A percentile compares a stretch with the other conserved stretches of the same genome.
Conservation (phyloP, 1,140 invertebrate genomes). For the Cyclargus thomasi region DNA sequence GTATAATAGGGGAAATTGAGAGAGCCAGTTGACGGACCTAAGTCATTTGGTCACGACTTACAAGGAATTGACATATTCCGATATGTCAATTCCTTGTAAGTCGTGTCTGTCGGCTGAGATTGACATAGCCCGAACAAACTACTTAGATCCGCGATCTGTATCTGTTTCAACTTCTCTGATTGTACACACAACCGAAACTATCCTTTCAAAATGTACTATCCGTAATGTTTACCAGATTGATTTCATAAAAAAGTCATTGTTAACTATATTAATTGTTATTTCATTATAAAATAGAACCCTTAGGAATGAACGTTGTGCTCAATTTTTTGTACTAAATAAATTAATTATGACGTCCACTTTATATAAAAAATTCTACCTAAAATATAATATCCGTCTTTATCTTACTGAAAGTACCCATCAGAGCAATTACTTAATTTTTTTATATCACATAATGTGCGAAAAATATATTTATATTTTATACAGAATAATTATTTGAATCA, state of each 20-base stretch:
- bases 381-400: constrained; percentile 27
- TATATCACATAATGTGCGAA: too few species aligned
- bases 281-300: constrained; percentile 13
- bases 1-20: too few species aligned
- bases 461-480: too few species aligned
- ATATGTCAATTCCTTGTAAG: too few species aligned
- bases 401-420: constrained; percentile 14
- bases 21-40: too few species aligned
- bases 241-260: neutral
- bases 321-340: constrained; percentile 29
- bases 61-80: too few species aligned
- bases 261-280: constrained; percentile 4
- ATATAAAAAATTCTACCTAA: constrained; percentile 24
- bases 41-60: too few species aligned
- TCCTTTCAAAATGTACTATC: neutral
- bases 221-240: neutral
- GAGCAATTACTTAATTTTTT: constrained; percentile 8
- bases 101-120: too few species aligned
- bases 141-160: too few species aligned
- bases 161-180: too few species aligned
- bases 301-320: constrained; percentile 27
- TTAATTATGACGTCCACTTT: constrained; percentile 35
- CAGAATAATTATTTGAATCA: too few species aligned
- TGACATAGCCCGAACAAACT: too few species aligned
- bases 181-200: neutral